Conservation (phyloP, 2,113 vertebrate genomes). For the Strix aluco region DNA sequence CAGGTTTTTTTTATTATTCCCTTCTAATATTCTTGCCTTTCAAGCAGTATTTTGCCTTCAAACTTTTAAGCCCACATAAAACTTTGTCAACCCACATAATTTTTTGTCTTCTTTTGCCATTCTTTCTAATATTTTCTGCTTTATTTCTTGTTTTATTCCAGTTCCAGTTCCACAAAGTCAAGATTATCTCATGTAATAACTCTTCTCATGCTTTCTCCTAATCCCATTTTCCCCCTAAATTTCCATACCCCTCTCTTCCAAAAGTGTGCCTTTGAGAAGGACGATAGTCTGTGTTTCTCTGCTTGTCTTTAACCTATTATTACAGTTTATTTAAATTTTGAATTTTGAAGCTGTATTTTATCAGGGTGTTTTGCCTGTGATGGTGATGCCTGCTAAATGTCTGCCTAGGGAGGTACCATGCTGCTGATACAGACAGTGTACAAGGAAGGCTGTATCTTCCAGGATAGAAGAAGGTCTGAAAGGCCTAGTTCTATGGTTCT, state of each 20-base stretch:
- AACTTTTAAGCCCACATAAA: neutral
- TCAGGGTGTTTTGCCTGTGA: neutral
- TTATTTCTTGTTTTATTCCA: neutral
- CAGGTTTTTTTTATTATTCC: neutral
- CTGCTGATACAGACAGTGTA: fast-evolving
- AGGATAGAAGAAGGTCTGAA: neutral
- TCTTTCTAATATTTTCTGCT: neutral
- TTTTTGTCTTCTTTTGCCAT: neutral
- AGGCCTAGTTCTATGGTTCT: neutral
- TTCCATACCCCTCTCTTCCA: neutral
- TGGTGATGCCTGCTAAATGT: neutral
- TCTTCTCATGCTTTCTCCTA: neutral
- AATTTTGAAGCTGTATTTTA: neutral
- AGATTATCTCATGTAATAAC: neutral
- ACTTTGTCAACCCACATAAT: neutral
- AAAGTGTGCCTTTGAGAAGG: neutral
- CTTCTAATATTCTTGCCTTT: neutral
- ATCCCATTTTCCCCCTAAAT: neutral
- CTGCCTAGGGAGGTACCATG: neutral
- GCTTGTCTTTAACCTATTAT: neutral
- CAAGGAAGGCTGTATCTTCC: neutral
- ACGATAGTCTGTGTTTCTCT: neutral
- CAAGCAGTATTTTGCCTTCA: neutral
- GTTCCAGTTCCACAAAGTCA: neutral
- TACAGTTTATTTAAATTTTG: neutral